These are phyloP conservation scores for Philereme vetulata DNA, from an alignment of 2,888 invertebrate species.

Conservation along the genomic window DNA sequence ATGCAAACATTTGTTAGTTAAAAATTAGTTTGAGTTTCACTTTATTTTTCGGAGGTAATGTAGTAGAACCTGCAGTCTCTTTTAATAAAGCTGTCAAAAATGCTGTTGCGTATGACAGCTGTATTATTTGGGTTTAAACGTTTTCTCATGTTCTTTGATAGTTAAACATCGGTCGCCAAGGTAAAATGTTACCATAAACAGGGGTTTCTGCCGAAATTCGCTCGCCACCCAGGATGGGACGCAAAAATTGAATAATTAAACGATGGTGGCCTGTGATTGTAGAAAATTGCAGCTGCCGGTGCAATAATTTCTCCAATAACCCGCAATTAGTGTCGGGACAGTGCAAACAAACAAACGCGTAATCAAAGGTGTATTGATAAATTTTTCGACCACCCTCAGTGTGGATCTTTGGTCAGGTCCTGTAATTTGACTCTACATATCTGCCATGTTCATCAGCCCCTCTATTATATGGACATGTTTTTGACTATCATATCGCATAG, in stretches of 20 bases:
- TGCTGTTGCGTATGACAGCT: too few species aligned
- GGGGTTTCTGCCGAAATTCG: constrained; percentile 30
- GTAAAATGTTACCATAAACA: constrained; percentile 12
- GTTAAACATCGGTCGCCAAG: too few species aligned
- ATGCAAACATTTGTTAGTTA: too few species aligned
- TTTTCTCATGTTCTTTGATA: too few species aligned
- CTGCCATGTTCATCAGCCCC: background rate
- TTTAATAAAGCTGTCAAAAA: too few species aligned
- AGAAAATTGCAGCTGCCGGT: constrained; percentile 64
- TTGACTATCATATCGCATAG: too few species aligned
- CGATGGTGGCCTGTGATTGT: constrained; percentile 52
- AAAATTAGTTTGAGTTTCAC: too few species aligned
- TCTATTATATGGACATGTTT: too few species aligned
- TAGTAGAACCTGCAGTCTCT: too few species aligned
- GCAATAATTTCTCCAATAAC: constrained; percentile 70
- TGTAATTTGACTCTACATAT: constrained; percentile 2
- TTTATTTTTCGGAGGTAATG: too few species aligned
- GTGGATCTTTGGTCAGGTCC: constrained; percentile 8
- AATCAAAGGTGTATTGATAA: constrained; percentile 63
- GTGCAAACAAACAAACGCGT: constrained; percentile 67
- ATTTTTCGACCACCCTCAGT: constrained; percentile 63
- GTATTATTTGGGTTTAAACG: too few species aligned
- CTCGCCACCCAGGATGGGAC: constrained; percentile 34
- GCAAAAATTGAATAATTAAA: constrained; percentile 50
- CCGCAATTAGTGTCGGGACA: constrained; percentile 66